Base-by-base conservation (phyloP, 2,797 vertebrate species). In the Vultur gryphus region DNA sequence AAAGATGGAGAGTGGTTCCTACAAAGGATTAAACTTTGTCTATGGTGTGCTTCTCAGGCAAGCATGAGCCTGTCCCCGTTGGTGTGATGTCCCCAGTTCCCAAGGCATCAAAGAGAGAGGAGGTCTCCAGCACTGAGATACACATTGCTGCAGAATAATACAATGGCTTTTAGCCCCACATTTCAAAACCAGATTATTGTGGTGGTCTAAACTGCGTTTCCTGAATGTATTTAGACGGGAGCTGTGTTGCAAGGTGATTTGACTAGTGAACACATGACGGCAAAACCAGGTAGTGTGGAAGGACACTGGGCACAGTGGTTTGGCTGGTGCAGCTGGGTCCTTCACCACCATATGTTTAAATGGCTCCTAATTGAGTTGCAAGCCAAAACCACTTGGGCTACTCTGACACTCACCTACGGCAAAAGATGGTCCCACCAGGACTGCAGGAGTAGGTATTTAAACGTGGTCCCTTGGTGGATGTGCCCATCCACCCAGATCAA, bases 181-280 rank as follows among this genome's bases (percentile, higher is more conserved):
- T 9, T 55, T 35, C 54, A 54, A 65, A 87, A 44, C 4, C 31
- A 9, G 46, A 5, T 83, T 65, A 25, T 70, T 19, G 20, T 33
- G 61, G 43, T 18, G n/a, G 16, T 61, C 49, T 58, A 48, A 54
- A 49, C 18, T 8, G 66, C n/a, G 64, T 58, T 80, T 62, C 15
- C 3, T 59, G 29, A 23, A 17, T 21, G 19, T 41, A 2, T 57
- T 59, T 58, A 33, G 69, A 8, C 3, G 13, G 16, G 46, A 83
- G 29, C 35, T 23, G 31, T 23, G 29, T 15, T 35, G 39, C 24
- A 24, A 54, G 48, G 58, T 25, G 70, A 8, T 51, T 49, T 79
- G 51, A 16, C 8, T 4, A 4, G 19, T 7, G 43, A 88, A 5
- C 11, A 11, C 7, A 0, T 0, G 12, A 17, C 0, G 8, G 71